Base-by-base conservation (phyloP, 2,888 invertebrate species). In the Therioaphis trifolii region DNA sequence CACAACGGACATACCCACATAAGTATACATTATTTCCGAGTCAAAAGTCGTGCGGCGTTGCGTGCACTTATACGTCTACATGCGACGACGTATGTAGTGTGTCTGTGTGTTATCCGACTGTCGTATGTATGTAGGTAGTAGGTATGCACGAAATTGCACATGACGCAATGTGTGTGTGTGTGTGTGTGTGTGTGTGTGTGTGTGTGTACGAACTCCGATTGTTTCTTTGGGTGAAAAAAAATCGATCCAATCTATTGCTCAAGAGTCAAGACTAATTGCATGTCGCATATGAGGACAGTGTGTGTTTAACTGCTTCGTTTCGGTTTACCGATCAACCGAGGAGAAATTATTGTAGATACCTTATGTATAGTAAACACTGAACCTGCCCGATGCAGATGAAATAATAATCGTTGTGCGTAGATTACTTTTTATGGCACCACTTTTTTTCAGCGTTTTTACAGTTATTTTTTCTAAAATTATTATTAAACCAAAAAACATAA, bases 151-250 rank as follows among this genome's bases (percentile, higher is more conserved):
- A 61, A 61, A 61, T 21, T 11, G 27, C 24, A 4, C 12, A 27
- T 61, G 61, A 14, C 61, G 61, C 12, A 61, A 61, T 61, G 15
- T 27, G 18, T 21, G 11, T n/a, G n/a, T n/a, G n/a, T n/a, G n/a
- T n/a, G n/a, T n/a, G n/a, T n/a, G n/a, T n/a, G n/a, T n/a, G n/a
- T n/a, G n/a, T n/a, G n/a, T n/a, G n/a, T 66, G 29, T 9, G 40
- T 14, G 21, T 68, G 40, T 40, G 72, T 71, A 46, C 18, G 18
- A 55, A 87, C 90, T 29, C 24, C n/a, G 49, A 40, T 61, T 55
- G n/a, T 71, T 69, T 63, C 11, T 40, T 61, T 74, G 15, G 15
- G 24, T 27, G 15, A 77, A 76, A 77, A 61, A 78, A 68, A 78
- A 68, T 68, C 52, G 35, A 52, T 52, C 66, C 24, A 35, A 66